A percentile compares a stretch with the other conserved stretches of the same genome.
Evolutionary conservation across 1,140 invertebrate species (phyloP).

Genomic region (Phthorimaea operculella): DNA sequence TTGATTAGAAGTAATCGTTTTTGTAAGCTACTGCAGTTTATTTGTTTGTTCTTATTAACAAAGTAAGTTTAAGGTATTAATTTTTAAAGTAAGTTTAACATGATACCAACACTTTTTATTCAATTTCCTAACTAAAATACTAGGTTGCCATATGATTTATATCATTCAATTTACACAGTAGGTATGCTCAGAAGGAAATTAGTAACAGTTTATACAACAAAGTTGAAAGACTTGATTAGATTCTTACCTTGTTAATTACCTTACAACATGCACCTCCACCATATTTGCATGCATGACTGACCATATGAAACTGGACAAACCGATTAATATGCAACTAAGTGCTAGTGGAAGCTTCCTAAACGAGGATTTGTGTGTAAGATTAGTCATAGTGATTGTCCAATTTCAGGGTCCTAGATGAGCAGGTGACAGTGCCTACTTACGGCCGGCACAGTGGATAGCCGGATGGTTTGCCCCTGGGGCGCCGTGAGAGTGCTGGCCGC

Average conservation of each 20-base stretch:
- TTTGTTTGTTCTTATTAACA: too few species aligned
- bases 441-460: conserved; percentile 67
- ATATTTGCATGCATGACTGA: conserved; percentile 43
- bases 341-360: not conserved
- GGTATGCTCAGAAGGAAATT: conserved; percentile 7
- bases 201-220: conserved; percentile 28
- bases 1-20: too few species aligned
- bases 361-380: not conserved
- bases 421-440: conserved; percentile 51
- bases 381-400: conserved; percentile 23
- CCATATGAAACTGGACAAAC: conserved; percentile 35
- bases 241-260: conserved; percentile 51
- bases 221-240: conserved; percentile 17
- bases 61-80: too few species aligned
- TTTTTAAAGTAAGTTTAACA: too few species aligned
- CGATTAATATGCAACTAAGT: conserved; percentile 4
- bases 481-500: conserved; percentile 70
- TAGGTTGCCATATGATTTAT: too few species aligned
- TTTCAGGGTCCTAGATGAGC: conserved; percentile 26
- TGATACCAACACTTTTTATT: too few species aligned
- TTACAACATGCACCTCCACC: conserved; percentile 52
- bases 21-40: too few species aligned
- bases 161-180: too few species aligned
- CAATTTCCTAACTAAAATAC: too few species aligned
- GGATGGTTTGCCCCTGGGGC: conserved; percentile 66